Base-by-base conservation (phyloP, 2,888 invertebrate genomes). In the Drosophila nr. perissopoda region DNA sequence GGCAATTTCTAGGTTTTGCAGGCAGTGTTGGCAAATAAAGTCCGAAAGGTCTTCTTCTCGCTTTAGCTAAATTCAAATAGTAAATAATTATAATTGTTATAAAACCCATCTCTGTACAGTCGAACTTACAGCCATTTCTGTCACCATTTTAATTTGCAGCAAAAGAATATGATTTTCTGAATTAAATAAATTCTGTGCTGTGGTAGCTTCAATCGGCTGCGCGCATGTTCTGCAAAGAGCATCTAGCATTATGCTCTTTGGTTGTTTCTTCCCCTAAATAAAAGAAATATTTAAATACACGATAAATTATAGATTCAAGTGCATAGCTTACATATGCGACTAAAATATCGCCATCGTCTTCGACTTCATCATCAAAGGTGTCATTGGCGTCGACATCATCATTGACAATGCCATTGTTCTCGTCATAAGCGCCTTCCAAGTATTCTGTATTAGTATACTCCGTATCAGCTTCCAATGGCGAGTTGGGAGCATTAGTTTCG, bases 221-320 rank as follows among this genome's bases (percentile, higher is more conserved):
- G 59, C 56, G 18, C 82, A 83, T 18, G 87, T 87, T 79, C 82
- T 60, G 49, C 82, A 83, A 25, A 63, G 34, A 10, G 29, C 42
- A 45, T 64, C 31, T 45, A 45, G 29, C 18, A 16, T 42, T 18
- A 5, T 5, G 7, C 11, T 48, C n/a, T 45, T 54, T 65, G 36
- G 7, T 31, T 58, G 29, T 7, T 59, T 40, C n/a, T 0, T 10
- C 18, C 33, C 33, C 65, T 73, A 51, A 71, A 8, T 6, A 29
- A 51, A 51, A 51, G 1, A 25, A 2, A 38, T 10, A 4, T 31
- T 34, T 18, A 34, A n/a, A 45, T 42, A 18, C 8, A 8, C 10
- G 8, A 13, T 10, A 2, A 48, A 21, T 29, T 3, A 5, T 11
- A 6, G 4, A 48, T 6, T 18, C 10, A 38, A 18, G 2, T 27